Base-by-base conservation (phyloP, 2,113 vertebrate genomes). In the Corythornis madagascariensis region DNA sequence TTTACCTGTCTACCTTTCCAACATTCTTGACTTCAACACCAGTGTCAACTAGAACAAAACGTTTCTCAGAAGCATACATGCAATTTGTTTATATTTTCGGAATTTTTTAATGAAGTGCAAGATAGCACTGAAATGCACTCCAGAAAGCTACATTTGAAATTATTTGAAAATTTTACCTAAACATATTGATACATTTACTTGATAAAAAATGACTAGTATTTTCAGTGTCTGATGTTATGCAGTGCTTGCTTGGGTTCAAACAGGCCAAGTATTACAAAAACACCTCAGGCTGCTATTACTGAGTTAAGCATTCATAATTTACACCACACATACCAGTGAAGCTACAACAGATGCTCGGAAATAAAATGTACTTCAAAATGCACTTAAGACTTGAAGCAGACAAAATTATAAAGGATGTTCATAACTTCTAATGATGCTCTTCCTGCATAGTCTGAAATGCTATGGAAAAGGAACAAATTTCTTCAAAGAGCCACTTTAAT, bases 271-370 rank as follows among this genome's bases (percentile, higher is more conserved):
- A 71, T 48, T 50, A 73, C 35, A 81, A 35, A 74, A 88, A 19
- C 28, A 43, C 50, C 88, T 86, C 69, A 72, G n/a, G 28, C 4
- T 65, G 47, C 75, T 72, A 48, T 28, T 40, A 59, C 29, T n/a
- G 56, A 76, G 21, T 35, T 77, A 52, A 79, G 31, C 16, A 47
- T 9, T 88, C 38, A 33, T 33, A 70, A 86, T 71, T 71, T 45
- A 57, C 26, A 48, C 7, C 9, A 67, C 10, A 64, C 6, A 0
- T 21, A 38, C 13, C 69, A 19, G 16, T 2, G 4, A 28, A 75
- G 45, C 53, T 48, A 72, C 22, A 50, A 74, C 9, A 86, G 47
- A 57, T 52, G 40, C 4, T 65, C 9, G 9, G 38, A 86, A 90
- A 92, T 38, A 56, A 88, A 74, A 78, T 2, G 16, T 42, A 67